Conservation (phyloP, 2,797 vertebrate species). For the Myiothlypis coronata region DNA sequence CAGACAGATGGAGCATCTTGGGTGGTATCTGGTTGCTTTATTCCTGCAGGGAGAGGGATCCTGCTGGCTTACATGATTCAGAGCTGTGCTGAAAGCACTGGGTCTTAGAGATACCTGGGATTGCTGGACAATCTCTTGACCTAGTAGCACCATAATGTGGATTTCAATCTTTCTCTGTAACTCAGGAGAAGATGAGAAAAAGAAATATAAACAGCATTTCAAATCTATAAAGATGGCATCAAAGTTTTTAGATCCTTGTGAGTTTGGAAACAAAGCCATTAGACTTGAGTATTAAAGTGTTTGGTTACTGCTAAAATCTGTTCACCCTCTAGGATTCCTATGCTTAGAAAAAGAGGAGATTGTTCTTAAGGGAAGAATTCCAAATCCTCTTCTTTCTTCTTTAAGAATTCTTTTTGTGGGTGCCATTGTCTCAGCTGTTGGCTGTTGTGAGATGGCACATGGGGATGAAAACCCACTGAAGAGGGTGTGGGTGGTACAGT, state of each 20-base stretch:
- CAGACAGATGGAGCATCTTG: not conserved
- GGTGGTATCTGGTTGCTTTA: not conserved
- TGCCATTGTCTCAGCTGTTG: not conserved
- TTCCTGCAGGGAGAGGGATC: not conserved
- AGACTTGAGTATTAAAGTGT: not conserved
- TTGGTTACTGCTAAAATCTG: rapidly evolving
- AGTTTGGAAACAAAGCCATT: not conserved
- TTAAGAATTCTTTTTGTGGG: not conserved
- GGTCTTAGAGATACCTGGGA: not conserved
- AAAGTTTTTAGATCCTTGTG: not conserved
- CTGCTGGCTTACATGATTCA: not conserved
- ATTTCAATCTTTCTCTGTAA: not conserved
- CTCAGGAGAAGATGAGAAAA: not conserved
- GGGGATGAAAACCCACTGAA: not conserved
- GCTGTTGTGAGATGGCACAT: not conserved
- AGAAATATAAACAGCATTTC: not conserved
- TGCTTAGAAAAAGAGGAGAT: not conserved
- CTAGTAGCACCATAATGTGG: not conserved
- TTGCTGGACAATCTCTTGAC: not conserved
- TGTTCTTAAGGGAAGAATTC: not conserved
- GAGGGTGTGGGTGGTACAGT: not conserved
- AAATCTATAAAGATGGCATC: not conserved
- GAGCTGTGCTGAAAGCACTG: not conserved
- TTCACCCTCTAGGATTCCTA: not conserved
- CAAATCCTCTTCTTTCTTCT: not conserved